These are phyloP conservation scores for Cydia amplana DNA, from an alignment of 1,140 invertebrate genomes.

Conservation along the genomic window DNA sequence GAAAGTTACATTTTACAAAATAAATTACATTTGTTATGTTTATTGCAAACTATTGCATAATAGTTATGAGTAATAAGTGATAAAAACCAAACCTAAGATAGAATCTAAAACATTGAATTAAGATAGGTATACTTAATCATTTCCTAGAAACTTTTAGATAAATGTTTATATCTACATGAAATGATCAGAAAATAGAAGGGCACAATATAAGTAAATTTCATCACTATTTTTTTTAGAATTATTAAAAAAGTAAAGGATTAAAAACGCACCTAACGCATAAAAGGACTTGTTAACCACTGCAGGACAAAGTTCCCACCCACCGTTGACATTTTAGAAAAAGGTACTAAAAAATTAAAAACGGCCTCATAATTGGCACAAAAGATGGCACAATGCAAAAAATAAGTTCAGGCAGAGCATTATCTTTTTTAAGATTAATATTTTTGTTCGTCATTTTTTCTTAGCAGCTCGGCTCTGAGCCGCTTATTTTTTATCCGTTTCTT, in stretches of 20 bases:
- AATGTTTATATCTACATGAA: background rate
- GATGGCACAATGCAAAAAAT: conserved; percentile 69
- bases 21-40: too few species aligned
- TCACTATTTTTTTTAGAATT: background rate
- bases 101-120: too few species aligned
- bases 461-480: conserved; percentile 52
- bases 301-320: conserved; percentile 60
- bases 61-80: too few species aligned
- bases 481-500: conserved; percentile 69
- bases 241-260: conserved; percentile 13
- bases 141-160: too few species aligned
- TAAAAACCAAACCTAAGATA: too few species aligned
- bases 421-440: conserved; percentile 74
- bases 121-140: too few species aligned
- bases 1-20: too few species aligned
- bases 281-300: conserved; percentile 27
- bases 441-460: conserved; percentile 64
- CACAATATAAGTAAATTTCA: background rate
- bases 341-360: conserved; percentile 55
- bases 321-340: conserved; percentile 54
- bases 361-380: conserved; percentile 76
- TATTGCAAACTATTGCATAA: too few species aligned
- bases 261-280: background rate
- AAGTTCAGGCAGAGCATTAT: conserved; percentile 62
- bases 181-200: background rate